phyloP scores from a whole-genome alignment of 2,113 vertebrate genomes.

The Erpornis zantholeuca region DNA sequence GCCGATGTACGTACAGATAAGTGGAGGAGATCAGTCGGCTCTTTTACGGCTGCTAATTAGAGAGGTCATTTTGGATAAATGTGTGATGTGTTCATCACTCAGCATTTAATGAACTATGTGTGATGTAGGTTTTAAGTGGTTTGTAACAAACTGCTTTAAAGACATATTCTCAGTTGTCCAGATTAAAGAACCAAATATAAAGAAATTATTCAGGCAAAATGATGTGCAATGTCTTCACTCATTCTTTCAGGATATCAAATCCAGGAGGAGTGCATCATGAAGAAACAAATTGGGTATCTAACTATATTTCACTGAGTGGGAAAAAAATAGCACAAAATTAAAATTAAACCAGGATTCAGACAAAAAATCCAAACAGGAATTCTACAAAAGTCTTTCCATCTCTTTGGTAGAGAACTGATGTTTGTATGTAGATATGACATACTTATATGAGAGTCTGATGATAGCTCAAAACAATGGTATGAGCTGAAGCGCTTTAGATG shows the following conservation, averaged over 20 bases:
- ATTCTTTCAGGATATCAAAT: neutral
- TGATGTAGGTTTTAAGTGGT: neutral
- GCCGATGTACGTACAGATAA: fast-evolving
- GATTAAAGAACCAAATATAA: slow-evolving; percentile 15
- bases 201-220: neutral
- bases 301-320: neutral
- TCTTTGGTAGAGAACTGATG: neutral
- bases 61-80: neutral
- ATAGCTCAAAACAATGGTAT: neutral
- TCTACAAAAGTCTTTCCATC: neutral
- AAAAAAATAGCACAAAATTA: neutral
- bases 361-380: neutral
- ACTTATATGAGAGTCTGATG: neutral
- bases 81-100: neutral
- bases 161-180: neutral
- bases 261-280: neutral
- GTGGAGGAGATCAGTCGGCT: neutral
- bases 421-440: neutral
- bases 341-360: neutral
- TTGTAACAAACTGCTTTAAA: neutral
- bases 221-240: neutral
- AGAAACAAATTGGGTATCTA: neutral
- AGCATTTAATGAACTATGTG: neutral
- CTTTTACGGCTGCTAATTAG: slow-evolving; percentile 16
- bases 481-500: neutral